A percentile compares a stretch with the other conserved stretches of the same genome.
phyloP scores from a whole-genome alignment of 1,140 invertebrate genomes.

The Medauroidea extradentata region DNA sequence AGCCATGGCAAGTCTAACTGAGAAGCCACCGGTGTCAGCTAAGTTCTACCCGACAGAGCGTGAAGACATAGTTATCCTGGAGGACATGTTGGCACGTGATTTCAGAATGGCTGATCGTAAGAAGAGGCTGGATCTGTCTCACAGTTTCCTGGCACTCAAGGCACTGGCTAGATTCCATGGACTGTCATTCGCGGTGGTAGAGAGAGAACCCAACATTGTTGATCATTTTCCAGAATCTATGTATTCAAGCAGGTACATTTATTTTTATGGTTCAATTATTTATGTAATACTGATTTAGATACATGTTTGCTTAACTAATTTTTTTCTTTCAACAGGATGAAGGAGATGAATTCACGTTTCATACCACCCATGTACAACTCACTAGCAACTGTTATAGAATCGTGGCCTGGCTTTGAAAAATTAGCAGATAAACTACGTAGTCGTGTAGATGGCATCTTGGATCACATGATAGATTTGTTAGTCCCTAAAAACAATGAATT shows the following conservation, averaged over 20 bases:
- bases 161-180: constrained; percentile 61
- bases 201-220: constrained; percentile 45
- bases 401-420: constrained; percentile 3
- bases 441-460: not conserved
- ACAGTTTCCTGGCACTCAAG: constrained; percentile 36
- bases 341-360: too few species aligned
- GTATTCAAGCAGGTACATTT: not conserved
- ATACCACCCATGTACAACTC: not conserved
- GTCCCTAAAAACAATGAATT: not conserved
- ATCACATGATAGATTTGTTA: not conserved
- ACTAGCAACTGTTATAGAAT: not conserved
- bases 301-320: too few species aligned
- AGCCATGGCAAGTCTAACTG: too few species aligned
- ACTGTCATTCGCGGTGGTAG: constrained; percentile 57
- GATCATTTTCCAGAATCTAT: not conserved
- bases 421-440: constrained; percentile 1
- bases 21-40: not conserved
- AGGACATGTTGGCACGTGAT: constrained; percentile 51
- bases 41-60: constrained; percentile 5
- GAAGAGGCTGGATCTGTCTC: constrained; percentile 55
- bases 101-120: constrained; percentile 64
- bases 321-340: too few species aligned
- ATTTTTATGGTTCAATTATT: too few species aligned
- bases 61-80: constrained; percentile 50
- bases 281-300: too few species aligned